A percentile compares a stretch with the other conserved stretches of the same genome.
phyloP scores from a whole-genome alignment of 1,140 invertebrate species.

The Uloborus diversus region DNA sequence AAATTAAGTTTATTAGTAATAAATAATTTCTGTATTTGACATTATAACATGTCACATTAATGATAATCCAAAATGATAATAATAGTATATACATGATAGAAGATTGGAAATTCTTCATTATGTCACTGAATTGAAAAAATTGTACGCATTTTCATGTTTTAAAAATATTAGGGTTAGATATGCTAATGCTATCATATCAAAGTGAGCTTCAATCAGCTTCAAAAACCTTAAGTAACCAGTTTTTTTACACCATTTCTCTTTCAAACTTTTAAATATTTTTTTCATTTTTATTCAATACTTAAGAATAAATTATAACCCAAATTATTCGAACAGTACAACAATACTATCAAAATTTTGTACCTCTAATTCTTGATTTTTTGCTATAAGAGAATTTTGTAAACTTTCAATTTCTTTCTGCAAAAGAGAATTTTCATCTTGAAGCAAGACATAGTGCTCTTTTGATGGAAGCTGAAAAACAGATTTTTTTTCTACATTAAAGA shows the following conservation, averaged over 20 bases:
- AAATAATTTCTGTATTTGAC: too few relatives aligned
- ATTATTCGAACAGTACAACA: neutral
- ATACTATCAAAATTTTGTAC: neutral
- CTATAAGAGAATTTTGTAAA: neutral
- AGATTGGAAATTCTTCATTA: too few relatives aligned
- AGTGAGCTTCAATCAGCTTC: neutral
- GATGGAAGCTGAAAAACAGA: neutral
- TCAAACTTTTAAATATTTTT: too few relatives aligned
- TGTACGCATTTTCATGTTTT: neutral
- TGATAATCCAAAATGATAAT: too few relatives aligned
- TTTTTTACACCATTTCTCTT: too few relatives aligned
- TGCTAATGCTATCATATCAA: neutral
- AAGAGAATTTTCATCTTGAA: constrained; percentile 7
- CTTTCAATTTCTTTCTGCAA: constrained; percentile 12
- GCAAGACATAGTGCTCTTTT: neutral
- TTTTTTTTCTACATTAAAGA: too few relatives aligned
- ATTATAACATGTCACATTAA: too few relatives aligned
- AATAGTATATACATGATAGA: too few relatives aligned
- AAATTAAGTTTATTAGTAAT: too few relatives aligned
- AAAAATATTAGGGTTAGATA: neutral
- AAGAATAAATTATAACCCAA: neutral
- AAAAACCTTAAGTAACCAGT: too few relatives aligned
- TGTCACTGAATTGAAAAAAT: too few relatives aligned
- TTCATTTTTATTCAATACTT: neutral
- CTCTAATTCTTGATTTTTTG: constrained; percentile 22